A percentile compares a stretch with the other conserved stretches of the same genome.
phyloP scores from a whole-genome alignment of 2,888 invertebrate species.

The Venustoraphidia nigricollis region DNA sequence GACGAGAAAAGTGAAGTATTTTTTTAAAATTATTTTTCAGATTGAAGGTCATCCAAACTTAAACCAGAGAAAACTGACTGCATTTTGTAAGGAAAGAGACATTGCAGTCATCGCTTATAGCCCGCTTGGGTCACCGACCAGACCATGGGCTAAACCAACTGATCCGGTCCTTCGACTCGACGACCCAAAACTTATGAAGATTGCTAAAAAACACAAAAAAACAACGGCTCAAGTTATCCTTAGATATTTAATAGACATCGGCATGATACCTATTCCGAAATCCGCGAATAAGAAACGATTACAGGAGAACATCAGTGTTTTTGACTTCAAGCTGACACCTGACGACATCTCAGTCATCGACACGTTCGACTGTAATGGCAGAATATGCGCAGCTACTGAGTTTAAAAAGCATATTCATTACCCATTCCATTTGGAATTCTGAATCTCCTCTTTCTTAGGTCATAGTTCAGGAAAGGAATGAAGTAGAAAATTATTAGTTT shows the following conservation, averaged over 20 bases:
- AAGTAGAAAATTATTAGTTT: too few relatives aligned
- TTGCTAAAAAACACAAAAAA: conserved; percentile 52
- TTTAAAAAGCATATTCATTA: conserved; percentile 6
- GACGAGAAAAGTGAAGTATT: conserved; percentile 4
- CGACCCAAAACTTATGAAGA: conserved; percentile 38
- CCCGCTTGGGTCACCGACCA: conserved; percentile 60
- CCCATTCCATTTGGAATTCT: conserved; percentile 8
- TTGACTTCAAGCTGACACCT: conserved; percentile 35
- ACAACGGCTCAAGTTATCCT: conserved; percentile 53
- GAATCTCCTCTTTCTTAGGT: not conserved
- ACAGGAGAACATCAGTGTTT: conserved; percentile 36
- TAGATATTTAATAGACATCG: conserved; percentile 36
- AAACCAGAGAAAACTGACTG: conserved; percentile 49
- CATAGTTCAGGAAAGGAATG: too few relatives aligned
- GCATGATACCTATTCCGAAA: conserved; percentile 39
- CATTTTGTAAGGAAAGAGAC: conserved; percentile 44
- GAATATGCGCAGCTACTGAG: conserved; percentile 6
- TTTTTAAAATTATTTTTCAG: conserved; percentile 29
- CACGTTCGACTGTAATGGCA: conserved; percentile 25
- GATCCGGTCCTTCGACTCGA: conserved; percentile 40
- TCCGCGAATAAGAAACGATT: conserved; percentile 35
- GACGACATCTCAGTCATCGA: conserved; percentile 34
- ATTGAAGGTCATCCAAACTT: conserved; percentile 47
- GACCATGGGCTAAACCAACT: conserved; percentile 51
- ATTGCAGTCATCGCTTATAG: conserved; percentile 63